Evolutionary conservation across 2,888 invertebrate genomes (phyloP), one percentile per base, ranked within the genome.

Genomic region (Chloroclysta siterata): DNA sequence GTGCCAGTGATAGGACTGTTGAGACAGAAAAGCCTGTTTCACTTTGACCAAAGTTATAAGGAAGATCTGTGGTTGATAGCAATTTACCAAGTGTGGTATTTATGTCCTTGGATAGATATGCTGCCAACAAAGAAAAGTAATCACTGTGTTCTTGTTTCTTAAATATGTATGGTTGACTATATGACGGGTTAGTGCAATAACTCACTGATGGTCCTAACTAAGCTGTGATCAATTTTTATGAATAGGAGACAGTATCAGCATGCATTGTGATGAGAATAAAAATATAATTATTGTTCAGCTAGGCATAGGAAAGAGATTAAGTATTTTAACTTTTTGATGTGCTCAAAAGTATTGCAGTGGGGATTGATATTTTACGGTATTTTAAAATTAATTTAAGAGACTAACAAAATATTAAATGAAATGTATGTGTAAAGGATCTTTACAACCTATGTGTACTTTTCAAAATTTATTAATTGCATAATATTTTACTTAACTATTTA

Each of bases 161-260:
- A 3, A 42, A 22, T 36, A 48, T 36, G 60, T 57, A 28, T 46
- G 53, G 41, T 60, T 13, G 13, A 17, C 14, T 14, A 36, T 33
- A 15, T 33, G 60, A 63, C 60, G 65, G 68, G 65, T 53, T 63
- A 67, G 69, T 72, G 73, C 74, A 74, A 76, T 76, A 71, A 70
- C 72, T 68, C 66, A 66, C 55, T 58, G 54, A 53, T 82, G 85
- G 87, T 83, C 87, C 87, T 85, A 85, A 83, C 80, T 84, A 79
- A 86, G 80, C 91, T 92, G 91, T 92, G 91, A 92, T 92, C 81
- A 85, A 77, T 84, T 81, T 87, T 82, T 89, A 78, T 84, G 73
- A 81, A 78, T 79, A 77, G 77, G 80, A 80, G 77, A 84, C 77
- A 80, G 78, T 63, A 62, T 68, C 47, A 63, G 63, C 65, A 71